A percentile compares a stretch with the other conserved stretches of the same genome.
phyloP scores from a whole-genome alignment of 2,888 invertebrate species.

The Penaeus monodon region DNA sequence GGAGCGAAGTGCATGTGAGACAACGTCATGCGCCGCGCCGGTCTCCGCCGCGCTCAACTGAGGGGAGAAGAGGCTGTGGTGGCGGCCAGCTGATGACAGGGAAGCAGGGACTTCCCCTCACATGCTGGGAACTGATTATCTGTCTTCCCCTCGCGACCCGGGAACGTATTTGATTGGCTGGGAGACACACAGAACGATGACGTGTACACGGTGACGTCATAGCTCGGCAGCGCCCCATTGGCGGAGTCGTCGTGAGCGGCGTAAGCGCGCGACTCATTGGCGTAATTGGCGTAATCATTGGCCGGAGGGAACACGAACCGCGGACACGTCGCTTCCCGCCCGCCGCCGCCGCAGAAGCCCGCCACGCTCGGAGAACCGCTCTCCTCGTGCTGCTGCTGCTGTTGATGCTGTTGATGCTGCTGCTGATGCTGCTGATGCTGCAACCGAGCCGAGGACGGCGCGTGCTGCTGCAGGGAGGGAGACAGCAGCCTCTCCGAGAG shows the following conservation, averaged over 20 bases:
- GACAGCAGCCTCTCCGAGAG: background rate
- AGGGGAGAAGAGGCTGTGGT: slow-evolving; percentile 15
- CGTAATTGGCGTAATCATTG: slow-evolving; percentile 39
- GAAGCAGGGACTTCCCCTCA: slow-evolving; percentile 16
- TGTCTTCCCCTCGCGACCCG: slow-evolving; percentile 25
- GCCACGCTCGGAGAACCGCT: background rate
- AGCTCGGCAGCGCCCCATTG: slow-evolving; percentile 33
- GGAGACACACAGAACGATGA: slow-evolving; percentile 42
- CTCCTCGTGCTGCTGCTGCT: slow-evolving; percentile 12
- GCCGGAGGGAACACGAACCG: slow-evolving; percentile 17
- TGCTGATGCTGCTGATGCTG: background rate
- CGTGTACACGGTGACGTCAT: slow-evolving; percentile 52
- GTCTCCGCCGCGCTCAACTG: slow-evolving; percentile 10
- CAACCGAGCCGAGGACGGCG: background rate
- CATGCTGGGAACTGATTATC: slow-evolving; percentile 28
- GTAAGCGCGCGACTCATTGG: slow-evolving; percentile 20
- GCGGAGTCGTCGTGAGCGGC: slow-evolving; percentile 20
- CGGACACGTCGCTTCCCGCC: background rate
- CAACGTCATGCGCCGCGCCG: too few relatives aligned
- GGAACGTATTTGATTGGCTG: slow-evolving; percentile 34
- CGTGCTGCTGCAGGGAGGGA: background rate
- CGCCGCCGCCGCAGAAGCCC: slow-evolving; percentile 1
- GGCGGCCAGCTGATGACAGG: slow-evolving; percentile 25
- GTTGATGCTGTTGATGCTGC: background rate
- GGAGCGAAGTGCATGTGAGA: too few relatives aligned